phyloP scores from a whole-genome alignment of 2,888 invertebrate species.

The Nomada lathburiana region DNA sequence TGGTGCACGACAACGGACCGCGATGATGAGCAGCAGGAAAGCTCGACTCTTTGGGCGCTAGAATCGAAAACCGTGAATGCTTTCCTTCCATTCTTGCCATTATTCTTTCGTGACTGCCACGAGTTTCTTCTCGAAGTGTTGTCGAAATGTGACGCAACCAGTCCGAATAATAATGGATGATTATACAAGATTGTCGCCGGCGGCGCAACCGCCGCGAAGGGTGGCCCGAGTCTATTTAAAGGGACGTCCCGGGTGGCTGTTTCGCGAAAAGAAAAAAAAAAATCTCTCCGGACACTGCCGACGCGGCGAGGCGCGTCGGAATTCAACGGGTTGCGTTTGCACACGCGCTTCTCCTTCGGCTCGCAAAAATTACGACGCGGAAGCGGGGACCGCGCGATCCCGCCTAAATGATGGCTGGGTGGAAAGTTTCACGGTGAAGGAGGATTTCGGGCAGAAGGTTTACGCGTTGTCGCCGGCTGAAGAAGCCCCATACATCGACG shows the following conservation, averaged over 20 bases:
- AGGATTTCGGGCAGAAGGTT: conserved; percentile 48
- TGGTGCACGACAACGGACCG: conserved; percentile 7
- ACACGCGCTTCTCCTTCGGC: conserved; percentile 48
- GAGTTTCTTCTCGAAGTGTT: background rate
- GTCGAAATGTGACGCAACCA: background rate
- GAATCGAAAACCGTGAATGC: conserved; percentile 30
- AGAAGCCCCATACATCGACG: conserved; percentile 43
- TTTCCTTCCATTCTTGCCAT: background rate
- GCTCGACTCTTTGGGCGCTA: conserved; percentile 13
- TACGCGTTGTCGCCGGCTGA: conserved; percentile 56
- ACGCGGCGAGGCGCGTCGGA: conserved; percentile 23
- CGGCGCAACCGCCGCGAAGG: background rate
- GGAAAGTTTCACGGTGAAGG: conserved; percentile 64
- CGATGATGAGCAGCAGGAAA: conserved; percentile 3
- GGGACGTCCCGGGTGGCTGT: background rate
- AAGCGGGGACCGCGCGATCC: conserved; percentile 57
- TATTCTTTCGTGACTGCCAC: background rate
- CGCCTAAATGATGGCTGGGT: conserved; percentile 58
- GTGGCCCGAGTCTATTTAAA: background rate
- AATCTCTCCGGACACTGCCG: background rate
- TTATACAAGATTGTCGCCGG: too few species aligned
- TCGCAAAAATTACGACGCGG: conserved; percentile 63
- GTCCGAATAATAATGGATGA: too few species aligned
- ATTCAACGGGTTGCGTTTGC: conserved; percentile 43
- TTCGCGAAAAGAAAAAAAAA: conserved; percentile 22